Base-by-base conservation (phyloP, 2,113 vertebrate genomes). In the Rhea americana region DNA sequence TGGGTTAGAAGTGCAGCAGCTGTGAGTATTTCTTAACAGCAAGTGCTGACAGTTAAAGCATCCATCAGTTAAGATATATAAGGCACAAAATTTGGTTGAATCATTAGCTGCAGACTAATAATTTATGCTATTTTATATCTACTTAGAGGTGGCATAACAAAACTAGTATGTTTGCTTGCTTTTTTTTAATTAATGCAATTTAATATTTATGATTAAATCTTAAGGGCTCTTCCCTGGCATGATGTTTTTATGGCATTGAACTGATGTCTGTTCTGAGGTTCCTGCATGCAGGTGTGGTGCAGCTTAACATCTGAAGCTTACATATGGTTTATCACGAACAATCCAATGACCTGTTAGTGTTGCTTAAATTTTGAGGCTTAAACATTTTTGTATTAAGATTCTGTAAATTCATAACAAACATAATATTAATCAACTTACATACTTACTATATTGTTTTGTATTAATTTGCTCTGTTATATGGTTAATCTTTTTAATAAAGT, bases 141-240 rank as follows among this genome's bases (percentile, higher is more conserved):
- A 1, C 7, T 7, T 14, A 56, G 41, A 35, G 59, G 35, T 3
- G 7, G 3, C 16, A 6, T 67, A 56, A 63, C 32, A 68, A 58
- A 72, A 48, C 7, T 3, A 0, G 0, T 72, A 9, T 15, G 11
- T 68, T 77, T 51, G 32, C 3, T 1, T 41, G 14, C 26, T 39
- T 15, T 1, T 67, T 62, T 35, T 47, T 35, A 82, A 15, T 41
- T 41, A 53, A 19, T 45, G 53, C 7, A 43, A 4, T 51, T 4
- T 14, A 19, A 28, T 78, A 58, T 63, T 85, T 85, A 20, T 50
- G 53, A 17, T 35, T 47, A 3, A 11, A 7, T 28, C 5, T 2
- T 74, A 47, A 68, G 43, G 14, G 9, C n/a, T 82, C 26, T 85
- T 82, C 17, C 51, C 41, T 58, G 37, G 21, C 11, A 2, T 8